phyloP scores from a whole-genome alignment of 2,797 vertebrate genomes.

The Ptychobarbus kaznakovi region DNA sequence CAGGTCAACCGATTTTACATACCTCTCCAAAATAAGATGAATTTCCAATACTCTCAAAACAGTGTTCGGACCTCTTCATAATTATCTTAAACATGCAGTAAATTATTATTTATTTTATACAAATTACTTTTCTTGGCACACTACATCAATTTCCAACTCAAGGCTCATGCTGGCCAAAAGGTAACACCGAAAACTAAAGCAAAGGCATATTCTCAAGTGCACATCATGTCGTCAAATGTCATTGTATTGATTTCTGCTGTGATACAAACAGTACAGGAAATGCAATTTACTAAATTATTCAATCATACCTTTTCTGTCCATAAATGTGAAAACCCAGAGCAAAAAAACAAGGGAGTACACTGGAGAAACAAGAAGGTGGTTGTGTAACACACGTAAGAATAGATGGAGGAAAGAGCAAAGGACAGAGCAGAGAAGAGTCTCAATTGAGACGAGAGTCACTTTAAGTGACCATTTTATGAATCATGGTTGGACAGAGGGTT shows the following conservation, averaged over 20 bases:
- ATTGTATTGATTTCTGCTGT: slow-evolving; percentile 2
- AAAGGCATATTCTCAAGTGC: not conserved
- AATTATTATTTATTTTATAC: not conserved
- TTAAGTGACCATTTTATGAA: not conserved
- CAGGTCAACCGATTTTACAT: not conserved
- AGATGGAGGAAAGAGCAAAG: not conserved
- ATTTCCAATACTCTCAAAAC: not conserved
- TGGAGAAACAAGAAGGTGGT: not conserved
- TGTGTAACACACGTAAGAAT: not conserved
- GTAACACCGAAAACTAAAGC: slow-evolving; percentile 5
- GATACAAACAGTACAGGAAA: not conserved
- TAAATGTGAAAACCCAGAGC: not conserved
- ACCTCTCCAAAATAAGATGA: not conserved
- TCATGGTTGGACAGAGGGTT: slow-evolving; percentile 7
- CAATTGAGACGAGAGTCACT: slow-evolving; percentile 4
- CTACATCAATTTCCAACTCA: not conserved
- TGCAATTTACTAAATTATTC: slow-evolving; percentile 7
- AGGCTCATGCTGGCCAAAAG: not conserved
- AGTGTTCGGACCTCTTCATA: not conserved
- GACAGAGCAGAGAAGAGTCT: not conserved
- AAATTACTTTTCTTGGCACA: not conserved
- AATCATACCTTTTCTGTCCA: not conserved
- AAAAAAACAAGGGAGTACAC: not conserved
- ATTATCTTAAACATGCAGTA: not conserved
- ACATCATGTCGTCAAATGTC: slow-evolving; percentile 17